Conservation (phyloP, 2,113 vertebrate genomes). For the Sceloporus tristichus region DNA sequence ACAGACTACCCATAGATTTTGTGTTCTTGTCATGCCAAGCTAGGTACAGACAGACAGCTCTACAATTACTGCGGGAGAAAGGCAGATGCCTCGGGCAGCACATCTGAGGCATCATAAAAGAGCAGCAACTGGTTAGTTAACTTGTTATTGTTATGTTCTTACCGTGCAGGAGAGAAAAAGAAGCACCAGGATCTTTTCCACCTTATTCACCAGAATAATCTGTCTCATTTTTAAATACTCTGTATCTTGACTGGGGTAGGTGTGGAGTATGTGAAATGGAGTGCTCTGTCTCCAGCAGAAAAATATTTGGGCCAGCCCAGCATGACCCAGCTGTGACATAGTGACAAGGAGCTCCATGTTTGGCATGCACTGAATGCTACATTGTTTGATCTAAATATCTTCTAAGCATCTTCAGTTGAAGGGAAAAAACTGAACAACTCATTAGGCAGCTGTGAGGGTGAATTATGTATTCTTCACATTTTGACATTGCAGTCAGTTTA, state of each 20-base stretch:
- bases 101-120: too few species aligned
- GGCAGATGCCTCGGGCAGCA: too few species aligned
- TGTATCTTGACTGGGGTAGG: too few species aligned
- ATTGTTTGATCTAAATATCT: not conserved
- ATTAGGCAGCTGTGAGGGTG: not conserved
- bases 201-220: too few species aligned
- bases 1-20: not conserved
- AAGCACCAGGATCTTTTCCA: too few species aligned
- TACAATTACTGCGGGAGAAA: too few species aligned
- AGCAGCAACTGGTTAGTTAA: too few species aligned
- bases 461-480: not conserved
- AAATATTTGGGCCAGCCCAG: not conserved
- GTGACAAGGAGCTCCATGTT: not conserved
- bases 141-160: too few species aligned
- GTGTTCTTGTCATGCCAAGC: not conserved
- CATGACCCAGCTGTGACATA: not conserved
- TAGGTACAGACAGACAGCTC: not conserved
- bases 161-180: too few species aligned
- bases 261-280: too few species aligned
- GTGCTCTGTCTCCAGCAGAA: not conserved
- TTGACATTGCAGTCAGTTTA: conserved; percentile 10
- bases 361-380: too few species aligned
- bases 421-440: not conserved
- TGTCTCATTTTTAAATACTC: too few species aligned
- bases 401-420: not conserved